Conservation (phyloP, 2,888 invertebrate genomes). For the Gastrophysa polygoni region DNA sequence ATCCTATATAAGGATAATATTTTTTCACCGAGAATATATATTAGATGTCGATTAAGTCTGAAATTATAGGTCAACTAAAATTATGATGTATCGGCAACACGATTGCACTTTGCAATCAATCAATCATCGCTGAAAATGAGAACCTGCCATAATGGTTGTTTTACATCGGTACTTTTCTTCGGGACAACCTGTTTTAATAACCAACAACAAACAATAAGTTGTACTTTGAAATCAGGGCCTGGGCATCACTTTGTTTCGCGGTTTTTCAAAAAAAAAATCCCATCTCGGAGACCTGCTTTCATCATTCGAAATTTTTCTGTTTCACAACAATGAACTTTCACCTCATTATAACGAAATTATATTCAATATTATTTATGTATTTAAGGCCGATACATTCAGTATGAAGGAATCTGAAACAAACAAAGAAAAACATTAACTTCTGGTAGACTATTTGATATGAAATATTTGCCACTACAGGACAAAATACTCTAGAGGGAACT, state of each 20-base stretch:
- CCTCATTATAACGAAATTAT: constrained; percentile 56
- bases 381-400: constrained; percentile 62
- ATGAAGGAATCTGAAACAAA: constrained; percentile 59
- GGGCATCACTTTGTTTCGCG: constrained; percentile 52
- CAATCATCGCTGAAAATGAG: background rate
- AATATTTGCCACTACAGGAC: too few relatives aligned
- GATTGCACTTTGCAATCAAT: too few relatives aligned
- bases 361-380: constrained; percentile 54
- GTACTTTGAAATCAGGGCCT: constrained; percentile 61
- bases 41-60: too few relatives aligned
- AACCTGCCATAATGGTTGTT: background rate
- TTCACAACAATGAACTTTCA: constrained; percentile 58
- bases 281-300: constrained; percentile 47
- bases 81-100: too few relatives aligned
- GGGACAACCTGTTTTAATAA: constrained; percentile 30
- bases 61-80: too few relatives aligned
- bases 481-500: too few relatives aligned
- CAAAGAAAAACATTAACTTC: too few relatives aligned
- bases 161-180: background rate
- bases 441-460: too few relatives aligned
- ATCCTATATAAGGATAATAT: too few relatives aligned
- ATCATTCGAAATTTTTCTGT: constrained; percentile 49
- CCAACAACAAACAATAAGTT: constrained; percentile 58
- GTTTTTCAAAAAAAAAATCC: constrained; percentile 47
- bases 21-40: too few relatives aligned